Evolutionary conservation across 2,113 vertebrate genomes (phyloP).

Genomic region (Geococcyx californianus): DNA sequence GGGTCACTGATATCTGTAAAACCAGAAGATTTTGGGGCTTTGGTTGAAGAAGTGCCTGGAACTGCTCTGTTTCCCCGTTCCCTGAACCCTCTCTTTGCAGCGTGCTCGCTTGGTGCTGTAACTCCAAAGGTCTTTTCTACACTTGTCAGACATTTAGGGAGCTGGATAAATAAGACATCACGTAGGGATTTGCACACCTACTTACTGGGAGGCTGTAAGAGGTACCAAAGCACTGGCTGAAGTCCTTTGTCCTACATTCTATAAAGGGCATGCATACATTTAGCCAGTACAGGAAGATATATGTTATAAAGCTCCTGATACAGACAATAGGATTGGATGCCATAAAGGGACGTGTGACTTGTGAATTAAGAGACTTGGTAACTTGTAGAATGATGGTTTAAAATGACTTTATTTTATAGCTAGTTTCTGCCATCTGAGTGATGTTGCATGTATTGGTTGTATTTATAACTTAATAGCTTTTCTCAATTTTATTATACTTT

Average conservation of each 20-base stretch:
- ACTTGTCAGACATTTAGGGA: background rate
- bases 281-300: background rate
- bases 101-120: background rate
- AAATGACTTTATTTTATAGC: slow-evolving; percentile 77
- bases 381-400: slow-evolving; percentile 62
- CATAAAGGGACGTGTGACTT: slow-evolving; percentile 46
- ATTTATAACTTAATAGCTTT: slow-evolving; percentile 83
- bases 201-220: background rate
- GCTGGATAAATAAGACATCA: fast-evolving
- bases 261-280: background rate
- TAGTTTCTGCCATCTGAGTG: slow-evolving; percentile 73
- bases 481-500: slow-evolving; percentile 79
- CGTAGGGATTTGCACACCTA: fast-evolving
- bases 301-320: background rate
- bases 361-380: slow-evolving; percentile 74
- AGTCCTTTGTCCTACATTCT: background rate
- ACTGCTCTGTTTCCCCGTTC: background rate
- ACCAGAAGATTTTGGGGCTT: background rate
- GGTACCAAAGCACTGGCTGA: background rate
- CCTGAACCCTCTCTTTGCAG: background rate
- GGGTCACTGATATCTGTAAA: fast-evolving
- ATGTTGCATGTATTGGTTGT: slow-evolving; percentile 75
- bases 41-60: background rate
- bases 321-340: background rate
- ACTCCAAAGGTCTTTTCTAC: background rate